Evolutionary conservation across 2,113 vertebrate species (phyloP).

Genomic region (Eulemur rufifrons): DNA sequence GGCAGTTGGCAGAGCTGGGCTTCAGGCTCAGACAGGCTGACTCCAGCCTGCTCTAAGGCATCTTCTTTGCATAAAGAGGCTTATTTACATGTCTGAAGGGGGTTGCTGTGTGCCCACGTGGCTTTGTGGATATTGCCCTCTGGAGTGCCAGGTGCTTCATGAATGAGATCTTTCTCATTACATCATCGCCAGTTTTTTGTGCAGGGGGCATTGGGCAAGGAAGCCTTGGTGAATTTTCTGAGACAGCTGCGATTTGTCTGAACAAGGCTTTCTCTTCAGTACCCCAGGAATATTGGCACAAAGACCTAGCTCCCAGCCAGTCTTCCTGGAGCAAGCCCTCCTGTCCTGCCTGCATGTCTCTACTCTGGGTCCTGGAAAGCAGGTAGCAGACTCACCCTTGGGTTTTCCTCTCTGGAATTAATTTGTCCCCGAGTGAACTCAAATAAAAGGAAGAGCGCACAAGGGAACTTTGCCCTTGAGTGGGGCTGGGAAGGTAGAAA

Average conservation of each 20-base stretch:
- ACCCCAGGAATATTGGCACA: neutral
- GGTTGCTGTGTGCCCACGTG: neutral
- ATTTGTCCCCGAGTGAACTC: constrained; percentile 60
- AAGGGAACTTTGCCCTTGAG: neutral
- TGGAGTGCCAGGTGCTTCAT: constrained; percentile 15
- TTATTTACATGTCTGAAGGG: neutral
- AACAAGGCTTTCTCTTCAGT: constrained; percentile 48
- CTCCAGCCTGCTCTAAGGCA: neutral
- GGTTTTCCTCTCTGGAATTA: constrained; percentile 33
- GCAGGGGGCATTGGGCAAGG: neutral
- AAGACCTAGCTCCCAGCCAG: neutral
- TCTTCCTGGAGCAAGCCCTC: neutral
- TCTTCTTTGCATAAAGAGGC: constrained; percentile 4
- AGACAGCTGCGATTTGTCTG: constrained; percentile 35
- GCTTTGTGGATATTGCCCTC: neutral
- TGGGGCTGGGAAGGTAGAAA: neutral
- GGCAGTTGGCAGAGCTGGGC: too few relatives aligned
- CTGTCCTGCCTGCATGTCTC: neutral
- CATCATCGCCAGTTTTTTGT: neutral
- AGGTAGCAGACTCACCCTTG: neutral
- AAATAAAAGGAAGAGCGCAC: neutral
- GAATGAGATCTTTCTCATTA: constrained; percentile 44
- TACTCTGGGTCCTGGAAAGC: neutral
- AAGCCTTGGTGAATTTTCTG: constrained; percentile 5
- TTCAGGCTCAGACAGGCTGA: neutral